Conservation (phyloP, 2,888 invertebrate species). For the Philereme transversata region DNA sequence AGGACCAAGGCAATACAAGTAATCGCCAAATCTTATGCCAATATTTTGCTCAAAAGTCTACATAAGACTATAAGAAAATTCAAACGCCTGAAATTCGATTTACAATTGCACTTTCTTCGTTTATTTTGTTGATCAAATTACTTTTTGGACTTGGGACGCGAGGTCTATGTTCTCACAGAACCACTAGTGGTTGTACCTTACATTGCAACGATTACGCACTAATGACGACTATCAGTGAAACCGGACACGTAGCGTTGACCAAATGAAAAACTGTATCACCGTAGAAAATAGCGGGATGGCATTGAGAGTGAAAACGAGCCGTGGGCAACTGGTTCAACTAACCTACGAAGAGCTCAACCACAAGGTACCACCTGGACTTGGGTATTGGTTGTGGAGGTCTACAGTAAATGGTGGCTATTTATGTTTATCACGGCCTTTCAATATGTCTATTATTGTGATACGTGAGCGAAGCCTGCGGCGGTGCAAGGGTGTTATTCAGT, state of each 20-base stretch:
- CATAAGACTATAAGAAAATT: too few species aligned
- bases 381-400: constrained; percentile 33
- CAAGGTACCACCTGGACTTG: constrained; percentile 18
- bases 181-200: background rate
- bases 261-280: constrained; percentile 75
- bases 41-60: too few species aligned
- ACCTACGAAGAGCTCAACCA: constrained; percentile 48
- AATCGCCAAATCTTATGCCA: too few species aligned
- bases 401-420: constrained; percentile 42
- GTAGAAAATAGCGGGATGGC: constrained; percentile 74
- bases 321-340: constrained; percentile 53
- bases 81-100: background rate
- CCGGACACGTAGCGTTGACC: constrained; percentile 55
- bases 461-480: constrained; percentile 56
- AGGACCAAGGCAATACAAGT: too few species aligned
- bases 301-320: constrained; percentile 76
- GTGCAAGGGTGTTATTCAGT: constrained; percentile 57
- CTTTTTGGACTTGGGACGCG: too few species aligned
- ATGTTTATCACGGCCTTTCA: constrained; percentile 59
- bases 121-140: background rate
- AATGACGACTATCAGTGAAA: constrained; percentile 62
- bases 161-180: too few species aligned
- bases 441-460: constrained; percentile 63
- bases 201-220: constrained; percentile 13
- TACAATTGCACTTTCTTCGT: background rate